phyloP scores from a whole-genome alignment of 1,140 invertebrate genomes.

The Macrotrachela quadricornifera region DNA sequence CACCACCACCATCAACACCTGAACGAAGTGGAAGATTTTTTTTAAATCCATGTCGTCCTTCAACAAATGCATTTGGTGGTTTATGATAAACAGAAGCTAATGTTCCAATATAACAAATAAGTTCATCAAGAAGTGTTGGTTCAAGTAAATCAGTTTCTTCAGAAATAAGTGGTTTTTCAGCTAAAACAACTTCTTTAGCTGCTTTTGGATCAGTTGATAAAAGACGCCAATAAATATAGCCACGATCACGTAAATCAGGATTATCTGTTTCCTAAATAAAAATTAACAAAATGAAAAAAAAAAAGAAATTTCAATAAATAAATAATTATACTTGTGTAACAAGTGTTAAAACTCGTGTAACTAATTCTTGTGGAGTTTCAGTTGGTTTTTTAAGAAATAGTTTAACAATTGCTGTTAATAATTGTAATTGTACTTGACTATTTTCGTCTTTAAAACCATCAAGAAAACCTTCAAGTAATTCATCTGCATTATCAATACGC shows the following conservation, averaged over 20 bases:
- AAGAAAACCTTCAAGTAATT: constrained; percentile 85
- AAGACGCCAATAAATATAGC: constrained; percentile 97
- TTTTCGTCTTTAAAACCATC: constrained; percentile 99
- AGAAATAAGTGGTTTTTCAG: constrained; percentile 94
- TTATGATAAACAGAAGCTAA: constrained; percentile 98
- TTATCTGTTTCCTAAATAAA: constrained; percentile 68
- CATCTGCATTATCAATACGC: constrained; percentile 96
- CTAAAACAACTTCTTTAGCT: constrained; percentile 92
- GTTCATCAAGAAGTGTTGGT: constrained; percentile 84
- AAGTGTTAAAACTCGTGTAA: constrained; percentile 69
- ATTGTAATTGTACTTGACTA: constrained; percentile 86
- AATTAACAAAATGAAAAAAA: constrained; percentile 11
- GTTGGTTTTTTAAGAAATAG: constrained; percentile 89
- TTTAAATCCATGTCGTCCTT: constrained; percentile 39
- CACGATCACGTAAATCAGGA: constrained; percentile 87
- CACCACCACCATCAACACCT: constrained; percentile 18
- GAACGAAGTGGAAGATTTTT: constrained; percentile 20
- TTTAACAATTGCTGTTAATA: constrained; percentile 93
- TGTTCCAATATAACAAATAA: constrained; percentile 95
- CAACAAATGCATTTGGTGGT: constrained; percentile 92
- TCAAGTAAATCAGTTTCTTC: constrained; percentile 97
- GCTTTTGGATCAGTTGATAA: constrained; percentile 92
- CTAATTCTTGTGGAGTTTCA: constrained; percentile 78
- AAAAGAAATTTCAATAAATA: not conserved
- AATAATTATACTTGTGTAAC: constrained; percentile 55